Percentiles rank a stretch among this genome's conserved stretches.
These are phyloP conservation scores for Drosophila saltans DNA, from an alignment of 1,140 invertebrate species.

Conservation along the genomic window DNA sequence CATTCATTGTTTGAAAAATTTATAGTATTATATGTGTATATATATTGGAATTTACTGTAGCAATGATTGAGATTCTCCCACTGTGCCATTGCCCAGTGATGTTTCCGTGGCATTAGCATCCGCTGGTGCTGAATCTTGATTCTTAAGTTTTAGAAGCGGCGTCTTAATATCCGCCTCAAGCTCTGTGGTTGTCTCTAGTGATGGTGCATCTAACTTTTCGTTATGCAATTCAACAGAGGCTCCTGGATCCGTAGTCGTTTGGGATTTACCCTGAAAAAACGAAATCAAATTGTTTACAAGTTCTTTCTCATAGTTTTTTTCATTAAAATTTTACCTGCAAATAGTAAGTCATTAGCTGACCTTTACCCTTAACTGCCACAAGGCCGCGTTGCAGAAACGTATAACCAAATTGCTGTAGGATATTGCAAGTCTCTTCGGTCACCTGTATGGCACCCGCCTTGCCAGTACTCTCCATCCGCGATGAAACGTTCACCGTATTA, in stretches of 20 bases:
- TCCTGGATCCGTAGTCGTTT: slow-evolving; percentile 38
- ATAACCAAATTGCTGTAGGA: slow-evolving; percentile 94
- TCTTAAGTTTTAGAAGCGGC: slow-evolving; percentile 62
- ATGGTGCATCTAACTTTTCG: slow-evolving; percentile 8
- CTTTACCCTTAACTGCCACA: slow-evolving; percentile 97
- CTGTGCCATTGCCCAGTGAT: slow-evolving; percentile 49
- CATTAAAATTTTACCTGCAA: slow-evolving; percentile 86
- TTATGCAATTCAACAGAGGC: slow-evolving; percentile 27
- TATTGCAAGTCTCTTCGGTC: slow-evolving; percentile 94
- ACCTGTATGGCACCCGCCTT: slow-evolving; percentile 98
- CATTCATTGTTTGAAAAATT: background rate
- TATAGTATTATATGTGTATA: no score
- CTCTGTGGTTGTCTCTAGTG: slow-evolving; percentile 51
- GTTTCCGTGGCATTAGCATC: slow-evolving; percentile 37
- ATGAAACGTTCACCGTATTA: slow-evolving; percentile 97
- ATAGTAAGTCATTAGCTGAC: slow-evolving; percentile 97
- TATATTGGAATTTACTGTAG: slow-evolving; percentile 51
- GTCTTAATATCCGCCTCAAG: slow-evolving; percentile 70
- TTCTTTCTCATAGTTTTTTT: no score
- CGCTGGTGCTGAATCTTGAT: slow-evolving; percentile 31
- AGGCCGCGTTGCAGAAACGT: slow-evolving; percentile 95
- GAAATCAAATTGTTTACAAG: background rate
- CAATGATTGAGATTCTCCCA: slow-evolving; percentile 61
- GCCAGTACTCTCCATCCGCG: slow-evolving; percentile 97
- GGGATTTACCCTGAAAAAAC: slow-evolving; percentile 51